Conservation (phyloP, 1,140 invertebrate species). For the Nephila pilipes region DNA sequence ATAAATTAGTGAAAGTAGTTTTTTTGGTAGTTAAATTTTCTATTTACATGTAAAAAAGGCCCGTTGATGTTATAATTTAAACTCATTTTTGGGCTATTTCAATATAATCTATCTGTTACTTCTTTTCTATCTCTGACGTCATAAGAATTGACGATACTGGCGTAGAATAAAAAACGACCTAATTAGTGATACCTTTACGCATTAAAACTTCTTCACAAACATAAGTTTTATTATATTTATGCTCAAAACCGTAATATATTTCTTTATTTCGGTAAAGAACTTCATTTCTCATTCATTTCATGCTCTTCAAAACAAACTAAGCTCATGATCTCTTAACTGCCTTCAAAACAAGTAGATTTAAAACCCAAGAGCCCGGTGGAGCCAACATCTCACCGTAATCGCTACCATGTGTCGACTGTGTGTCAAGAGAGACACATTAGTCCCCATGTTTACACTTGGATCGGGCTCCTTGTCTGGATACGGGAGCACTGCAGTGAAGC, state of each 20-base stretch:
- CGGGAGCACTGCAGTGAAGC: background rate
- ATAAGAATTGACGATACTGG: no score
- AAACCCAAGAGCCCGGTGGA: background rate
- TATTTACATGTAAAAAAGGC: no score
- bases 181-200: background rate
- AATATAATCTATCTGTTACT: no score
- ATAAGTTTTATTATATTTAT: background rate
- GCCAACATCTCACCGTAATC: conserved; percentile 19
- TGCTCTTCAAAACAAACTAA: background rate
- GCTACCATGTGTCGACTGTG: conserved; percentile 28
- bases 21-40: no score
- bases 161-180: background rate
- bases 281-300: background rate
- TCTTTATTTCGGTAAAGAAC: background rate
- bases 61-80: no score
- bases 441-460: conserved; percentile 35
- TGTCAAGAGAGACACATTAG: conserved; percentile 42
- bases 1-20: no score
- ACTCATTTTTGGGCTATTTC: no score
- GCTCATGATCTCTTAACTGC: background rate
- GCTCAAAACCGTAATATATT: background rate
- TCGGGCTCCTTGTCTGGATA: conserved; percentile 11
- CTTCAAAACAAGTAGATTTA: background rate
- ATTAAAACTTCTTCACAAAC: background rate
- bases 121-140: no score